Evolutionary conservation across 1,140 invertebrate species (phyloP).

Genomic region (Psix sp.): DNA sequence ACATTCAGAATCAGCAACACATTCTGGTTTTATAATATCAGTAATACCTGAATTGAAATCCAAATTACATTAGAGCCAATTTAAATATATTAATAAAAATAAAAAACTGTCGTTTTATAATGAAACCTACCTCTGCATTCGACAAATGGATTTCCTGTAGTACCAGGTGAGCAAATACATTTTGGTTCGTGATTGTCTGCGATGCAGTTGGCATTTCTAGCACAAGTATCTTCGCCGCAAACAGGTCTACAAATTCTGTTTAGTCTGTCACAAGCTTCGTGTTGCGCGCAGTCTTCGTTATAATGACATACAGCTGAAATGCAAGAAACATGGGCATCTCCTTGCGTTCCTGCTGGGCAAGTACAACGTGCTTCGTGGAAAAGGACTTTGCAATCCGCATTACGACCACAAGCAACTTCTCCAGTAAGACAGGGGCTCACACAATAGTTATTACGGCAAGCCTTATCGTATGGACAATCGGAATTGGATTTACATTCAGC

Average conservation of each 20-base stretch:
- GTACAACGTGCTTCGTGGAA: slow-evolving; percentile 87
- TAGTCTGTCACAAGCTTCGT: slow-evolving; percentile 89
- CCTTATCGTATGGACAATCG: slow-evolving; percentile 91
- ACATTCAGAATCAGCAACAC: slow-evolving; percentile 86
- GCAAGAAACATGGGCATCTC: slow-evolving; percentile 87
- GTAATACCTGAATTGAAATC: slow-evolving; percentile 30
- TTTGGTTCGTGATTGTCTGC: slow-evolving; percentile 86
- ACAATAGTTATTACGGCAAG: slow-evolving; percentile 87
- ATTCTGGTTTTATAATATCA: slow-evolving; percentile 79
- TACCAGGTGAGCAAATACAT: slow-evolving; percentile 86
- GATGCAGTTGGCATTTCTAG: slow-evolving; percentile 84
- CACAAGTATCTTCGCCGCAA: slow-evolving; percentile 87
- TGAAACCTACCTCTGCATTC: slow-evolving; percentile 80
- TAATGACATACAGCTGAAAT: slow-evolving; percentile 90
- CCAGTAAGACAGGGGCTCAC: slow-evolving; percentile 85
- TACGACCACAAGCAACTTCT: slow-evolving; percentile 83
- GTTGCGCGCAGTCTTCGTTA: slow-evolving; percentile 91
- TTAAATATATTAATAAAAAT: slow-evolving; percentile 8
- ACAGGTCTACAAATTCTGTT: slow-evolving; percentile 90
- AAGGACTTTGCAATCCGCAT: slow-evolving; percentile 85
- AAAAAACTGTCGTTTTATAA: slow-evolving; percentile 10
- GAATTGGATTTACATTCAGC: slow-evolving; percentile 89
- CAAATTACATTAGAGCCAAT: not conserved
- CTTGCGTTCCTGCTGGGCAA: slow-evolving; percentile 90
- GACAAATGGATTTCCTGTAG: slow-evolving; percentile 86